Conservation (phyloP, 2,888 invertebrate species). For the Cryptosula pallasiana region DNA sequence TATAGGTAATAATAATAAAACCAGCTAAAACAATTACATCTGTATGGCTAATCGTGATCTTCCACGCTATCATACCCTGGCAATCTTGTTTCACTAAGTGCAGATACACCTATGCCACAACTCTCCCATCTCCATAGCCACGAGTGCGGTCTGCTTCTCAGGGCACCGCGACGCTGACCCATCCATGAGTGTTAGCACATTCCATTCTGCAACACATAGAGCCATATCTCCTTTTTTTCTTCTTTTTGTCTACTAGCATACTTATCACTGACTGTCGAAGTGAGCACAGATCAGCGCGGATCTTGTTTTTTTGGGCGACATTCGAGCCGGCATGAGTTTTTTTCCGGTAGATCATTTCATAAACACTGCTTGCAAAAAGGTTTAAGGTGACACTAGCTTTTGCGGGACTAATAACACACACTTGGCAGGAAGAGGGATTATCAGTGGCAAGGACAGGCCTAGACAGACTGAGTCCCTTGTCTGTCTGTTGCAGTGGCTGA, state of each 20-base stretch:
- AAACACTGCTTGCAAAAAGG: too few species aligned
- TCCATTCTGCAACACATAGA: constrained; percentile 15
- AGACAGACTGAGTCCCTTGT: too few species aligned
- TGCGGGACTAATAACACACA: too few species aligned
- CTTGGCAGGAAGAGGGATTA: too few species aligned
- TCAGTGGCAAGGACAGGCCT: too few species aligned
- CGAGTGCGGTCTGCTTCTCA: constrained; percentile 16
- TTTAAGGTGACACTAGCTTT: too few species aligned
- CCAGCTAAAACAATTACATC: too few species aligned
- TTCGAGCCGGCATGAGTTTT: not conserved
- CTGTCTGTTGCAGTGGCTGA: not conserved
- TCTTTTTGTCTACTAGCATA: not conserved
- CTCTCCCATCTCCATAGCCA: constrained; percentile 15
- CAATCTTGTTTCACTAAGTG: too few species aligned
- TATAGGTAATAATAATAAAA: too few species aligned
- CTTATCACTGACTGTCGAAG: not conserved
- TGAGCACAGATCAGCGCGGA: not conserved
- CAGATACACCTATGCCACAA: too few species aligned
- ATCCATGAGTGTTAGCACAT: not conserved
- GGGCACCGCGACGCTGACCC: not conserved
- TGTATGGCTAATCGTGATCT: constrained; percentile 24
- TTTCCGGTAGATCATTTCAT: too few species aligned
- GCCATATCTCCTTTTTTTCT: not conserved
- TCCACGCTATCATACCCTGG: not conserved
- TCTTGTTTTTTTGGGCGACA: not conserved